Percentiles rank a stretch among this genome's conserved stretches.
These are phyloP conservation scores for Operophtera brumata DNA, from an alignment of 2,888 invertebrate genomes.

Conservation along the genomic window DNA sequence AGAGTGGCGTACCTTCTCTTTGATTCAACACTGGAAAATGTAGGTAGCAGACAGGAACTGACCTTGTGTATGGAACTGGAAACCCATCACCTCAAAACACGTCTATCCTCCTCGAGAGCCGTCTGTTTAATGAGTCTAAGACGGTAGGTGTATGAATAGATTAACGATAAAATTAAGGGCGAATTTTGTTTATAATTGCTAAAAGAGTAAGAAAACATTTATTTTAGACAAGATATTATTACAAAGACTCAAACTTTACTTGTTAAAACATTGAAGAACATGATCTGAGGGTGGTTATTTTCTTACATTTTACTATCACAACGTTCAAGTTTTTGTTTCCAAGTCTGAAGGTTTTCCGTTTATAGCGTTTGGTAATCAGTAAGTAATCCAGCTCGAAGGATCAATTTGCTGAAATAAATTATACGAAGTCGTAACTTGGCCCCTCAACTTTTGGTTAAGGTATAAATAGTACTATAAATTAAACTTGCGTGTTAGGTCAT, in stretches of 20 bases:
- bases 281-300: constrained; percentile 9
- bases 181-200: background rate
- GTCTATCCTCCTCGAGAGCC: background rate
- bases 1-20: too few species aligned
- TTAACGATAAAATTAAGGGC: background rate
- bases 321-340: background rate
- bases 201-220: constrained; percentile 15
- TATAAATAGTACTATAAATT: too few species aligned
- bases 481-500: too few species aligned
- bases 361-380: background rate
- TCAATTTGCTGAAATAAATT: too few species aligned
- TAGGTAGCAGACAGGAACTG: background rate
- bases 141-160: background rate
- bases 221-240: constrained; percentile 9
- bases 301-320: background rate
- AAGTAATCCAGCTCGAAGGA: too few species aligned
- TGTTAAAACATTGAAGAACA: constrained; percentile 30
- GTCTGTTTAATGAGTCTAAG: background rate
- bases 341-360: too few species aligned
- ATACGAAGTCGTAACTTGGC: too few species aligned
- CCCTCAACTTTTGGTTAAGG: too few species aligned
- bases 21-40: too few species aligned
- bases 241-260: constrained; percentile 25
- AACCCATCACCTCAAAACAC: constrained; percentile 3
- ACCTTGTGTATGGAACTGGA: constrained; percentile 13